Percentiles rank a stretch among this genome's conserved stretches.
These are phyloP conservation scores for Temnothorax unifasciatus DNA, from an alignment of 2,888 invertebrate genomes.

Conservation along the genomic window DNA sequence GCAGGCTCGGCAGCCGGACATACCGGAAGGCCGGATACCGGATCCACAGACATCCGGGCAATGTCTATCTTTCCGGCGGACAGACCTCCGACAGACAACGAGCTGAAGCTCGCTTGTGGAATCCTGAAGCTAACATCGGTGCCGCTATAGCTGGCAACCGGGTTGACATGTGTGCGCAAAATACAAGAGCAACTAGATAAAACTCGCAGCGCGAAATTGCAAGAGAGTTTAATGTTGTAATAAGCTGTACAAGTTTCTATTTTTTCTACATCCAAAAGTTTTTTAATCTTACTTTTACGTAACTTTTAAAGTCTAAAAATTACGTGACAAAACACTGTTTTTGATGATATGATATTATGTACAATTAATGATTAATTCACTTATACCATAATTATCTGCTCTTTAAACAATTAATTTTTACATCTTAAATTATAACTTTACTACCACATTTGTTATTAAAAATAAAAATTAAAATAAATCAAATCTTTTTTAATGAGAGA, in stretches of 20 bases:
- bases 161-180: slow-evolving; percentile 39
- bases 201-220: not conserved
- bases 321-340: not conserved
- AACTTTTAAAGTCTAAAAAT: not conserved
- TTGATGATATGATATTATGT: not conserved
- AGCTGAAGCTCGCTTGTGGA: slow-evolving; percentile 66
- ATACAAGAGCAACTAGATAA: slow-evolving; percentile 14
- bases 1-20: slow-evolving; percentile 77
- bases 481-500: not conserved
- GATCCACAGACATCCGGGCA: slow-evolving; percentile 80
- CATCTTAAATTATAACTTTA: not conserved
- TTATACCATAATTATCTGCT: not conserved
- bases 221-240: too few species aligned
- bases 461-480: not conserved
- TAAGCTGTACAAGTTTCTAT: not conserved
- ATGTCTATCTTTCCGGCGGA: slow-evolving; percentile 79
- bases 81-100: slow-evolving; percentile 69
- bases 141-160: slow-evolving; percentile 25
- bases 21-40: slow-evolving; percentile 79
- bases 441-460: not conserved
- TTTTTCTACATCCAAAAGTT: not conserved
- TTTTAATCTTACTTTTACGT: not conserved
- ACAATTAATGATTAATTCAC: not conserved
- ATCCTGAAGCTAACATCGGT: slow-evolving; percentile 54
- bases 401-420: not conserved